Evolutionary conservation across 2,113 vertebrate genomes (phyloP), one percentile per base, ranked within the genome.

Genomic region (Helogale parvula): DNA sequence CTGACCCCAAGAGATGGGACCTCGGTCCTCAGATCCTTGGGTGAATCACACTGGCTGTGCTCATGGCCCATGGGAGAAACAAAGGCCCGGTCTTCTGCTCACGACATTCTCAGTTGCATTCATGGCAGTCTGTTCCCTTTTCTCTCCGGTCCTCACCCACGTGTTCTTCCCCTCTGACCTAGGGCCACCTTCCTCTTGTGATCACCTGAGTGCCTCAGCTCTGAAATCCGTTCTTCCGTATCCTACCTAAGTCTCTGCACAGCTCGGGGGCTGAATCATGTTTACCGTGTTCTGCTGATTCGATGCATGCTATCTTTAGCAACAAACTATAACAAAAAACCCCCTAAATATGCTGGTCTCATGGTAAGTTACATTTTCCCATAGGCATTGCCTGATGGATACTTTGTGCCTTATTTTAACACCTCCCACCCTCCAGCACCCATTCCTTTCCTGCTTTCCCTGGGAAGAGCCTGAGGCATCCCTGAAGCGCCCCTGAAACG

Each of bases 51-150:
- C 2, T 11, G 69, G 12, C 50, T 65, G 14, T 31, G 89, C 13
- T 29, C 2, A 25, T 15, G 10, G 10, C 4, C 33, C 10, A 6
- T 3, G 1, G 29, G 33, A 79, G 45, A 14, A n/a, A 11, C n/a
- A 27, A 29, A 27, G 16, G n/a, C 50, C 50, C 2, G 14, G 29
- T 1, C 0, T 41, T 19, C 0, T 50, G 54, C 35, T 63, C 1
- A 4, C 5, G 6, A 13, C 45, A 2, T 54, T 77, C 50, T 66
- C 72, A 33, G 19, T 6, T n/a, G 60, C 2, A 4, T 25, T 25
- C 1, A 4, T 11, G 25, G 8, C 15, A 8, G 0, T 25, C 14
- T 7, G 1, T 8, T 50, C 35, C 35, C 7, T 27, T 45, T 35
- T 11, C 29, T 31, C 57, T 60, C 14, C 5, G 45, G 57, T 21